Evolutionary conservation across 2,113 vertebrate genomes (phyloP).

Genomic region (Drymodes brunneopygia): DNA sequence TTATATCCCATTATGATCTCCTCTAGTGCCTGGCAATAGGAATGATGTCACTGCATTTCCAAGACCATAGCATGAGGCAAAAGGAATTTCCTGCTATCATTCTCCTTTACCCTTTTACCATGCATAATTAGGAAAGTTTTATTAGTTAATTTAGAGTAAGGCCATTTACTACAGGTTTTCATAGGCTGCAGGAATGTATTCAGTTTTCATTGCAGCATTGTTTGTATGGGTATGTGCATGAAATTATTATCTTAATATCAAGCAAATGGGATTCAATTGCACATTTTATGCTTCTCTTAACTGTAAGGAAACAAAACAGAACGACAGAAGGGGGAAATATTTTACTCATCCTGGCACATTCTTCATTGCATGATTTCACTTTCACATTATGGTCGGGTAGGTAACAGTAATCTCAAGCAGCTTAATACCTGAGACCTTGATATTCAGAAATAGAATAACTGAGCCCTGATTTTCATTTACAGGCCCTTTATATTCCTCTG

Average conservation of each 20-base stretch:
- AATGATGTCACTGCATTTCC: slow-evolving; percentile 58
- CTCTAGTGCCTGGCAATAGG: slow-evolving; percentile 60
- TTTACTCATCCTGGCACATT: slow-evolving; percentile 59
- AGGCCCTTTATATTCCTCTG: slow-evolving; percentile 9
- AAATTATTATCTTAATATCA: slow-evolving; percentile 73
- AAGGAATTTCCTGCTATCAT: slow-evolving; percentile 73
- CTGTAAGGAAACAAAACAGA: slow-evolving; percentile 54
- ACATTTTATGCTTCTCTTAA: slow-evolving; percentile 63
- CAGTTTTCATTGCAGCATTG: slow-evolving; percentile 59
- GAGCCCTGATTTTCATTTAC: slow-evolving; percentile 34
- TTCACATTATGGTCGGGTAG: slow-evolving; percentile 53
- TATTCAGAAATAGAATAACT: slow-evolving; percentile 8
- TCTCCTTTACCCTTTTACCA: slow-evolving; percentile 65
- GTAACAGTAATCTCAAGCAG: slow-evolving; percentile 46
- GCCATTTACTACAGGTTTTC: slow-evolving; percentile 60
- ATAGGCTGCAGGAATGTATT: slow-evolving; percentile 61
- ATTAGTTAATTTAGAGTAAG: slow-evolving; percentile 68
- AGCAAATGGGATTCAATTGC: slow-evolving; percentile 61
- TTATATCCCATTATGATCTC: slow-evolving; percentile 72
- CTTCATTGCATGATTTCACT: slow-evolving; percentile 59
- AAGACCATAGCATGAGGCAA: slow-evolving; percentile 59
- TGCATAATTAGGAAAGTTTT: slow-evolving; percentile 73
- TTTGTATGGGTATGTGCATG: slow-evolving; percentile 59
- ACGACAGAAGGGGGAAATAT: slow-evolving; percentile 30
- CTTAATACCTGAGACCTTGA: neutral